These are phyloP conservation scores for Diorhabda sublineata DNA, from an alignment of 1,140 invertebrate species.

Conservation along the genomic window DNA sequence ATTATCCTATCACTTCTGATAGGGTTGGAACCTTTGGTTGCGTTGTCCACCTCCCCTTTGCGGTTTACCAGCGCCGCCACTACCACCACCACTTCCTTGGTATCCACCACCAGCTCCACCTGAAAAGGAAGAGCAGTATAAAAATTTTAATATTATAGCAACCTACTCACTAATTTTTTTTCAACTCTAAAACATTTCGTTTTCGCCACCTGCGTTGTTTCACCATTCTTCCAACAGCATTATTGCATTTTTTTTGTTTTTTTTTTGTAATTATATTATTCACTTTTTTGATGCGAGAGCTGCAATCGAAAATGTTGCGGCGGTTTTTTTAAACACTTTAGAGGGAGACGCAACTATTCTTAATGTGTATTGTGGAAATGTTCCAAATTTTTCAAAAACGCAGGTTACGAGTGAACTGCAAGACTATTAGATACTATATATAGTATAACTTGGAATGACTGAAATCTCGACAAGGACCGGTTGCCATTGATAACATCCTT, in stretches of 20 bases:
- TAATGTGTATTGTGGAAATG: constrained; percentile 13
- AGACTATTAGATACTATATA: not conserved
- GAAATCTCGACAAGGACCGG: not conserved
- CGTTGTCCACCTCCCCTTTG: constrained; percentile 63
- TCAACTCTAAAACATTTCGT: constrained; percentile 23
- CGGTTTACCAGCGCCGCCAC: constrained; percentile 54
- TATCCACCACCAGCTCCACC: constrained; percentile 58
- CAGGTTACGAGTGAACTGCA: constrained; percentile 24
- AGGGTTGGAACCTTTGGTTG: constrained; percentile 74
- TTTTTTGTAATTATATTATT: constrained; percentile 4
- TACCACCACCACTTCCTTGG: constrained; percentile 60
- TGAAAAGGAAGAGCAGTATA: constrained; percentile 42
- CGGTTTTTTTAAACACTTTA: not conserved
- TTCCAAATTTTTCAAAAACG: constrained; percentile 14
- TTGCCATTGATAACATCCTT: not conserved
- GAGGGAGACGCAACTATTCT: constrained; percentile 4
- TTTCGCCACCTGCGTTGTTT: constrained; percentile 31
- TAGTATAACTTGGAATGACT: constrained; percentile 1
- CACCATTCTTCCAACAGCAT: constrained; percentile 19
- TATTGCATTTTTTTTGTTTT: not conserved
- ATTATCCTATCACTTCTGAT: constrained; percentile 50
- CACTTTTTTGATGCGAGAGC: not conserved
- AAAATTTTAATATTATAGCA: constrained; percentile 44
- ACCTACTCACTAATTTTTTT: constrained; percentile 36
- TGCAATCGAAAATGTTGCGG: constrained; percentile 1